Evolutionary conservation across 2,888 invertebrate genomes (phyloP).

Genomic region (Chironomus riparius): DNA sequence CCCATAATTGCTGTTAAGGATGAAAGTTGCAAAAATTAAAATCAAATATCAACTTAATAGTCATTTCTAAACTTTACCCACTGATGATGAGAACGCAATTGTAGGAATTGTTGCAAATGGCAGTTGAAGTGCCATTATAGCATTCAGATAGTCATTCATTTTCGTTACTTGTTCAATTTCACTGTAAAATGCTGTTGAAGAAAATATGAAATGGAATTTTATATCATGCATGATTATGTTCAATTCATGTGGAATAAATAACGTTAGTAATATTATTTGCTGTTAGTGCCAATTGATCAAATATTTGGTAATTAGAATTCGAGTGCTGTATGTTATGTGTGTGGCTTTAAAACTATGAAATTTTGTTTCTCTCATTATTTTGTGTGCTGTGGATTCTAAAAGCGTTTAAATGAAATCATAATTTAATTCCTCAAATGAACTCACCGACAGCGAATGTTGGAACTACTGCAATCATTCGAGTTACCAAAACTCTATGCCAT

Average conservation of each 20-base stretch:
- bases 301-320: too few species aligned
- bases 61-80: conserved; percentile 27
- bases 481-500: conserved; percentile 79
- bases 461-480: conserved; percentile 72
- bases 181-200: conserved; percentile 54
- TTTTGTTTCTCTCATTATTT: too few species aligned
- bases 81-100: conserved; percentile 74
- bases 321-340: too few species aligned
- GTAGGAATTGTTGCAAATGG: conserved; percentile 82
- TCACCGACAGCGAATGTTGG: conserved; percentile 33
- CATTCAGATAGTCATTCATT: conserved; percentile 81
- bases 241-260: too few species aligned
- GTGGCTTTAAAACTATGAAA: too few species aligned
- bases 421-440: not conserved
- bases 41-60: too few species aligned
- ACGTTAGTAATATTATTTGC: too few species aligned
- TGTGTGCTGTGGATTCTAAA: too few species aligned
- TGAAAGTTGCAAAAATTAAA: too few species aligned
- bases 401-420: too few species aligned
- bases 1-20: conserved; percentile 58
- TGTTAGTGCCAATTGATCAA: too few species aligned
- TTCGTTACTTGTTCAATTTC: conserved; percentile 59
- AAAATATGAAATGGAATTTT: conserved; percentile 43
- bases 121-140: conserved; percentile 76
- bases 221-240: conserved; percentile 38